Conservation (phyloP, 2,888 invertebrate species). For the Rosalia funebris region DNA sequence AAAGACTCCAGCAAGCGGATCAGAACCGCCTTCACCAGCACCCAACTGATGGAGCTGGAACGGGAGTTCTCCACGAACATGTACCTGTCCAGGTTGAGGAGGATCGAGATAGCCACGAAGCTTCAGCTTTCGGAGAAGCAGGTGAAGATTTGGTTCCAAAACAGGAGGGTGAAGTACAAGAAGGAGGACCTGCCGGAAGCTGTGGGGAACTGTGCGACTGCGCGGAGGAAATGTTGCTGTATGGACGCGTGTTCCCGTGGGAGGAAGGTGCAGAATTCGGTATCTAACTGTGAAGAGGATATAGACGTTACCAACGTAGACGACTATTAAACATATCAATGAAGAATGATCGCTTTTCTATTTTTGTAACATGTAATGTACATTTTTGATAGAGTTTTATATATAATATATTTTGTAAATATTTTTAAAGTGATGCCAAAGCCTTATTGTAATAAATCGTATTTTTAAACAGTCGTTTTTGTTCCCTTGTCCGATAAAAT, state of each 20-base stretch:
- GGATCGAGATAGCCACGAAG: constrained; percentile 93
- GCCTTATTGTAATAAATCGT: constrained; percentile 29
- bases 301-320: constrained; percentile 61
- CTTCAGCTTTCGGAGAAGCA: constrained; percentile 91
- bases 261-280: constrained; percentile 50
- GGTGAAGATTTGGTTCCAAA: constrained; percentile 96
- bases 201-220: constrained; percentile 32
- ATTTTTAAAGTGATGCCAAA: constrained; percentile 26
- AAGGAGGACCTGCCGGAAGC: constrained; percentile 78
- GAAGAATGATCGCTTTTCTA: background rate
- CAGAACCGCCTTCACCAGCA: constrained; percentile 92
- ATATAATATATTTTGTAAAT: constrained; percentile 24
- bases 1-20: constrained; percentile 84
- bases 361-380: background rate
- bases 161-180: constrained; percentile 91
- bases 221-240: constrained; percentile 65
- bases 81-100: constrained; percentile 86
- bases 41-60: constrained; percentile 86
- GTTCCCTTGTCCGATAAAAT: constrained; percentile 3
- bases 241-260: constrained; percentile 62
- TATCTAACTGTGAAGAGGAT: constrained; percentile 58
- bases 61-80: constrained; percentile 90
- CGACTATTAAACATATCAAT: constrained; percentile 41
- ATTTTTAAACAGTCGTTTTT: constrained; percentile 16
- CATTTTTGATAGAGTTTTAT: constrained; percentile 22